Percentiles rank a stretch among this genome's conserved stretches.
Evolutionary conservation across 2,113 vertebrate species (phyloP).

Genomic region (Dicaeum eximium): DNA sequence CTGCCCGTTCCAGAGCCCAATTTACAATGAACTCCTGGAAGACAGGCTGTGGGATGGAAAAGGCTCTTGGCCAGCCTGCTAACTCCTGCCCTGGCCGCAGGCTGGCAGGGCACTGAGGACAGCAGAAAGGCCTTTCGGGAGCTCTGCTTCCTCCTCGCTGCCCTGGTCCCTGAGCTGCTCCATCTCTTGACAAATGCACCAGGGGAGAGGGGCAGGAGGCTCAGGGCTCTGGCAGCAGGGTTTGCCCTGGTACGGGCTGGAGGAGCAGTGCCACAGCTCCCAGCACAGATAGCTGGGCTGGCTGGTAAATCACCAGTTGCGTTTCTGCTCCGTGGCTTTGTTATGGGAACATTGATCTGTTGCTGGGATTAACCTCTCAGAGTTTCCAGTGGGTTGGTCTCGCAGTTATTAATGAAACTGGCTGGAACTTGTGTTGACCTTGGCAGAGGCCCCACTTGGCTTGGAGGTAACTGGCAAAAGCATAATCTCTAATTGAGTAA

Average conservation of each 20-base stretch:
- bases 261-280: neutral
- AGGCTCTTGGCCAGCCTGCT: neutral
- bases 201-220: neutral
- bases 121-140: neutral
- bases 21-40: slow-evolving; percentile 27
- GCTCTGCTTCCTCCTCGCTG: neutral
- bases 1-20: neutral
- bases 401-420: slow-evolving; percentile 65
- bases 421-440: slow-evolving; percentile 67
- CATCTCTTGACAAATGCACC: fast-evolving
- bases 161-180: fast-evolving
- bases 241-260: fast-evolving
- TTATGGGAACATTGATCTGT: slow-evolving; percentile 66
- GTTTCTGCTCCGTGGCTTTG: neutral
- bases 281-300: neutral
- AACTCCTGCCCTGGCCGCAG: neutral
- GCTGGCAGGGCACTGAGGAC: neutral
- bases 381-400: slow-evolving; percentile 67
- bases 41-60: neutral
- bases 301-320: neutral
- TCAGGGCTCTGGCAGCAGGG: neutral
- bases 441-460: slow-evolving; percentile 68
- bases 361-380: slow-evolving; percentile 70
- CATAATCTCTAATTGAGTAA: slow-evolving; percentile 59
- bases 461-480: slow-evolving; percentile 62